Conservation (phyloP, 2,888 invertebrate species). For the Bedellia somnulentella region DNA sequence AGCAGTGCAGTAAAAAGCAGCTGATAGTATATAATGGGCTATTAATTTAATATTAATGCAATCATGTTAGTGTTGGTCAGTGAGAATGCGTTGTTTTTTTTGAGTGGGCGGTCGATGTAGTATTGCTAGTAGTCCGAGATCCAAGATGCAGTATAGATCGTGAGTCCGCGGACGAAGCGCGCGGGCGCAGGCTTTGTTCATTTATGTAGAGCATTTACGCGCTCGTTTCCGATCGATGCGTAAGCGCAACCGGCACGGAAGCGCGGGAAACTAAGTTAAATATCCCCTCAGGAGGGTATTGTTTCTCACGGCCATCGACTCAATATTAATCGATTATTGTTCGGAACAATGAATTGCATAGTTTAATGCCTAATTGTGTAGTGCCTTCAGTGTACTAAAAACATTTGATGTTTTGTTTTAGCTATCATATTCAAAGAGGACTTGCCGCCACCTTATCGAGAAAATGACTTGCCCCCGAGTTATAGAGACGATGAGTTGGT, state of each 20-base stretch:
- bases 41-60: no score
- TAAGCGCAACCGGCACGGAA: constrained; percentile 15
- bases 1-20: no score
- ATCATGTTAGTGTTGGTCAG: no score
- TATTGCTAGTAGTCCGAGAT: constrained; percentile 22
- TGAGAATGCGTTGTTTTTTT: constrained; percentile 2
- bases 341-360: no score
- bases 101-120: constrained; percentile 13
- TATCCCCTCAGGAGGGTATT: constrained; percentile 24
- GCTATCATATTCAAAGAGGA: constrained; percentile 36
- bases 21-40: no score
- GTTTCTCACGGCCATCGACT: no score
- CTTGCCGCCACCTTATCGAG: constrained; percentile 42
- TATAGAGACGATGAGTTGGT: constrained; percentile 1
- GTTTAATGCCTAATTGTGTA: no score
- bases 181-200: constrained; percentile 13
- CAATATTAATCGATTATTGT: no score
- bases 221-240: constrained; percentile 8
- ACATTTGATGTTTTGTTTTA: constrained; percentile 13
- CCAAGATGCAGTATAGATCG: constrained; percentile 24
- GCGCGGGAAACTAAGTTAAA: constrained; percentile 17
- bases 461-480: constrained; percentile 23
- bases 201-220: constrained; percentile 11
- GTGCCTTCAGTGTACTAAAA: no score
- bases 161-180: constrained; percentile 24